Base-by-base conservation (phyloP, 1,140 invertebrate species). In the Drosophila punjabiensis region DNA sequence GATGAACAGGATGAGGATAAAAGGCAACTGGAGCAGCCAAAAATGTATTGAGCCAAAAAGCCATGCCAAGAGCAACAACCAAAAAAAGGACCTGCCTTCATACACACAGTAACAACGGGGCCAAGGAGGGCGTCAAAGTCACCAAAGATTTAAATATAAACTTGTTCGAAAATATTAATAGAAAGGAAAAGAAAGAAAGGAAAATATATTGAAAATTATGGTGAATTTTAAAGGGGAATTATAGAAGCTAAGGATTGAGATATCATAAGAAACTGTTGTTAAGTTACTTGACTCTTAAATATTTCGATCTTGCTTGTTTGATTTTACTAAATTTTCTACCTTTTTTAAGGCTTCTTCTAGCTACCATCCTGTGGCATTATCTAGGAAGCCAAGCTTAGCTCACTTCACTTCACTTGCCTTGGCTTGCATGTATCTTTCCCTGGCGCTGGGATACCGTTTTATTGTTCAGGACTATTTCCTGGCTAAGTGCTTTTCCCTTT, bases 1-100 rank as follows among this genome's bases (percentile, higher is more conserved):
- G 39, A 67, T 69, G 53, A 62, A 56, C 66, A 60, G 76, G 37
- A 70, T 58, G 75, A 41, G 50, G 68, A 77, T 70, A 39, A 52
- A 61, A 43, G 45, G 63, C 48, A 53, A 76, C 52, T 55, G 35
- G 39, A 60, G 63, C 75, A 63, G 65, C 41, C 47, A 59, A 48
- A 52, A 62, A 62, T 56, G 47, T 71, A 55, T 52, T 43, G 45
- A 59, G 41, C 43, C 35, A 64, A 67, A 67, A 67, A 64, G 64
- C 39, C 32, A 64, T 45, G 39, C 59, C 58, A 66, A 66, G 61
- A 33, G 18, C 18, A 7, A 8, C 1, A 24, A 48, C 24, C 4
- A 24, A 9, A 28, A 3, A 47, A 32, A 8, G 30, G 30, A 18
- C 56, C 58, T 28, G 28, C 18, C 24, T 33, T n/a, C 62, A 65